Evolutionary conservation across 2,888 invertebrate species (phyloP).

Genomic region (Nomada goodeniana): DNA sequence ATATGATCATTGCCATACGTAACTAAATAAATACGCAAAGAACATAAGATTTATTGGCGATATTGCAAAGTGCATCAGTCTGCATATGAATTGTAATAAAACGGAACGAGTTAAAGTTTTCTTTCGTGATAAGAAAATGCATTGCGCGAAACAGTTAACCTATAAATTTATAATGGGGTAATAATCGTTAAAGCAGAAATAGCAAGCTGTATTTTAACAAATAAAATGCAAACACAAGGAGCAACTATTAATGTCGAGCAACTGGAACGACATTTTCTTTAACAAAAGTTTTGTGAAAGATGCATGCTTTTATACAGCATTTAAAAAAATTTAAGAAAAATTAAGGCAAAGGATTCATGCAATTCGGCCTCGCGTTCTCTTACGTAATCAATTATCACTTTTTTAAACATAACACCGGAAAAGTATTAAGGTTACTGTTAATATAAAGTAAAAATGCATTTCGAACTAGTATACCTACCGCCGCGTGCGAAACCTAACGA

Average conservation of each 20-base stretch:
- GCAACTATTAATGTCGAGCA: background rate
- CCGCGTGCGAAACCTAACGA: slow-evolving; percentile 68
- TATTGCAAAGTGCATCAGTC: background rate
- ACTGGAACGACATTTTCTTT: background rate
- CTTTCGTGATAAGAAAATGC: background rate
- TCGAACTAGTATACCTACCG: slow-evolving; percentile 65
- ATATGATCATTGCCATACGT: background rate
- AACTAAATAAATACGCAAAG: slow-evolving; percentile 5
- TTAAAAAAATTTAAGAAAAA: background rate
- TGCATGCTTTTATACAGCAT: background rate
- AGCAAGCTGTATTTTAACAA: background rate
- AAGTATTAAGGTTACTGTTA: background rate
- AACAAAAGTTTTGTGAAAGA: background rate
- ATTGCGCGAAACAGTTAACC: slow-evolving; percentile 7
- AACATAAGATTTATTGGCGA: background rate
- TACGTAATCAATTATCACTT: slow-evolving; percentile 20
- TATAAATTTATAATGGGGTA: background rate
- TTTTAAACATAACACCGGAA: background rate
- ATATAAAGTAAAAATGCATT: background rate
- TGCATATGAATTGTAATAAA: background rate
- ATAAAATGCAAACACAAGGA: background rate
- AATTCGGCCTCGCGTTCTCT: background rate
- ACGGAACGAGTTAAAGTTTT: background rate
- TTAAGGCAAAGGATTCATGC: background rate
- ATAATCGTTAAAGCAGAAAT: background rate